Base-by-base conservation (phyloP, 53 echinoderm and acorn worm species). In the Holothuria scabra region DNA sequence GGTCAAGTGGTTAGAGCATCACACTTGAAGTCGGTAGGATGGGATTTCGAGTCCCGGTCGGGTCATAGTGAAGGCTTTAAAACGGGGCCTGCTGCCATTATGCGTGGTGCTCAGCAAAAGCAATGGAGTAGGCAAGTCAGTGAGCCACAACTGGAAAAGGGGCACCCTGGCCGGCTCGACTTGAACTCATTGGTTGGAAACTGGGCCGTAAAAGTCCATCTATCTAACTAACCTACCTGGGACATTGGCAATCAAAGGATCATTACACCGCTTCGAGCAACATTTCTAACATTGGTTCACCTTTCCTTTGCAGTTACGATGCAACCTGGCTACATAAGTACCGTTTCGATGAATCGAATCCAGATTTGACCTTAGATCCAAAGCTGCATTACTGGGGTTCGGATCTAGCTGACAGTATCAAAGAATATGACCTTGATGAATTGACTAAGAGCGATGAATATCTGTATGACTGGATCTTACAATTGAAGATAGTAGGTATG, bases 401-500 rank as follows among this genome's bases (percentile, higher is more conserved):
- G 5, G 85, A 88, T n/a, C 24, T 88, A 4, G 65, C 56, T 16
- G 86, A 90, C 16, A 76, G 37, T 7, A 69, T 88, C 8, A 72
- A 55, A 20, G 31, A 20, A 28, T 88, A 81, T 24, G 85, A 91
- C 31, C 66, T 91, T 21, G 82, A 81, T 28, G 81, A 81, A 7
- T 37, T 81, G 44, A 60, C 64, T 16, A 62, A n/a, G 28, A 81
- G 81, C 28, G 91, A 95, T 52, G 66, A 87, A 24, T 65, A 35
- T 2, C 62, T 95, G 21, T 83, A 85, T 23, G 80, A 93, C 58
- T 91, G 88, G 93, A 85, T 93, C 34, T 6, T 60, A 29, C 91
- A 93, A 56, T 32, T 95, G 65, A 89, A 89, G 64, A 80, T 56
- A 13, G 81, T 64, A 11, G 95, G 95, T 21, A 59, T 93, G 49